These are phyloP conservation scores for Vireo griseus DNA, from an alignment of 2,797 vertebrate genomes.

Conservation along the genomic window DNA sequence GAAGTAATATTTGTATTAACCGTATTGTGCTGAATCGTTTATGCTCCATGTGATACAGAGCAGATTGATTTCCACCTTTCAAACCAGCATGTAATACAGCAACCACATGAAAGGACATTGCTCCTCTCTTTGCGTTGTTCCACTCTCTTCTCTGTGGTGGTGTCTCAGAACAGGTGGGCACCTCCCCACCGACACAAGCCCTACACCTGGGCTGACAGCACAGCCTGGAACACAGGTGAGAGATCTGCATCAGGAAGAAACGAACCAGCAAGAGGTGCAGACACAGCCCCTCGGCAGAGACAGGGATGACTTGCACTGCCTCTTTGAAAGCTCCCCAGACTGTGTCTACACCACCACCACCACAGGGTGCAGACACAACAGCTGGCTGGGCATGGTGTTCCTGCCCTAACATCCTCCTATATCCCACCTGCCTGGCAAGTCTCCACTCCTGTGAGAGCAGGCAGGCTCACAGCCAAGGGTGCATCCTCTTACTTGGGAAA, in stretches of 20 bases:
- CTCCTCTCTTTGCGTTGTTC: background rate
- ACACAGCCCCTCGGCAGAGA: background rate
- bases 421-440: background rate
- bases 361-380: background rate
- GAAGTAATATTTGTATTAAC: background rate
- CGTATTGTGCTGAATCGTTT: background rate
- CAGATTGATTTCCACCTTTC: background rate
- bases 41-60: background rate
- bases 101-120: background rate
- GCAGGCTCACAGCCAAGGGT: background rate
- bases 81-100: background rate
- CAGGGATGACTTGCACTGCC: too few relatives aligned
- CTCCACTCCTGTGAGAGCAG: background rate
- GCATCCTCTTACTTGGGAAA: background rate
- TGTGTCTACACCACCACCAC: background rate
- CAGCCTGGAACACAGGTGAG: background rate
- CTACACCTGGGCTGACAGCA: background rate
- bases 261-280: accelerated
- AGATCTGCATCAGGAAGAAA: background rate
- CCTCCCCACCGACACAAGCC: background rate
- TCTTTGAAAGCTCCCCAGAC: background rate
- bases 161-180: background rate
- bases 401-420: background rate
- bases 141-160: too few relatives aligned
- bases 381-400: accelerated